Conservation (phyloP, 2,113 vertebrate species). For the Gallinago media region DNA sequence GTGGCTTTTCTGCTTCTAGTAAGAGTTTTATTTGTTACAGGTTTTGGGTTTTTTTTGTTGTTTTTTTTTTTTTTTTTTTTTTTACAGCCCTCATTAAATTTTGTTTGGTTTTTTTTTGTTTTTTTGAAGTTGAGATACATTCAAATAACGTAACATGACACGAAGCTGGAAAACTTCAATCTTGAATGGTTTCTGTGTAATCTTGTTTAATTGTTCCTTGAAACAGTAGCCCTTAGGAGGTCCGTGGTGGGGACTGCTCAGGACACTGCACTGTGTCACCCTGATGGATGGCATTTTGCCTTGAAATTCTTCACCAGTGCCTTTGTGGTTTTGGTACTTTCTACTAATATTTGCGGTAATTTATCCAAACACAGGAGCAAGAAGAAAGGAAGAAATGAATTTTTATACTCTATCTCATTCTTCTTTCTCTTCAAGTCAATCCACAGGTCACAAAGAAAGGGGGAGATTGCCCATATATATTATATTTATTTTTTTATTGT, state of each 20-base stretch:
- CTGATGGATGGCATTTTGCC: not conserved
- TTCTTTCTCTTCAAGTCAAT: not conserved
- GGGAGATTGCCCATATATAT: not conserved
- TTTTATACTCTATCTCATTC: not conserved
- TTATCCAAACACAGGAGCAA: not conserved
- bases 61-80: not conserved
- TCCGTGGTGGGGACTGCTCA: not conserved
- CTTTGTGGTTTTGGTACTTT: not conserved
- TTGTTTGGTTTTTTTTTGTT: not conserved
- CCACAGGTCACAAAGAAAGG: not conserved
- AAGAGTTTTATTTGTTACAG: not conserved
- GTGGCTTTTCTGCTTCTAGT: not conserved
- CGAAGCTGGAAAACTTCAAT: conserved; percentile 47
- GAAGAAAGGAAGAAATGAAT: not conserved
- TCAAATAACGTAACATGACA: conserved; percentile 34
- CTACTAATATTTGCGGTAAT: not conserved
- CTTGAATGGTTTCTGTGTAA: not conserved
- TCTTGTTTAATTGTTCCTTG: conserved; percentile 39
- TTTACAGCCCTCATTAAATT: not conserved
- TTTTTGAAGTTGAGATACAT: conserved; percentile 25
- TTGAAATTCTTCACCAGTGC: not conserved
- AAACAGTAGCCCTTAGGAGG: conserved; percentile 26
- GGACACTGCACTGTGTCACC: not conserved
- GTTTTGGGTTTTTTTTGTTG: too few relatives aligned
- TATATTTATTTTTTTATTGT: not conserved